phyloP scores from a whole-genome alignment of 1,140 invertebrate species.

The Macrotrachela quadricornifera region DNA sequence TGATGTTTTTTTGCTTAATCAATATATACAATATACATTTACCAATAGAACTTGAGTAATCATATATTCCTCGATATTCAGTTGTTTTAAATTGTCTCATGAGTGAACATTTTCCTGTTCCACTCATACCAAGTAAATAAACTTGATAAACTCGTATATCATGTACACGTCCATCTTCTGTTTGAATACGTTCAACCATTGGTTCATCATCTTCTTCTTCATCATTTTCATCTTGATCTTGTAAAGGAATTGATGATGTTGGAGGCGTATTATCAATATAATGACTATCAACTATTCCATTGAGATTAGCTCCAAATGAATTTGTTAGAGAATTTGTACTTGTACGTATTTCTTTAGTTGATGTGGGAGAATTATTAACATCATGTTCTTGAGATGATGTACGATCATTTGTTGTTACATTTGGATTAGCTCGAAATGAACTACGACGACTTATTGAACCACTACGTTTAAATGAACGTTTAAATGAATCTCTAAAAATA shows the following conservation, averaged over 20 bases:
- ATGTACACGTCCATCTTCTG: too few relatives aligned
- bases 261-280: too few relatives aligned
- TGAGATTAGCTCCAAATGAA: too few relatives aligned
- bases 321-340: too few relatives aligned
- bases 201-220: neutral
- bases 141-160: neutral
- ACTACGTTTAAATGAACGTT: conserved; percentile 5
- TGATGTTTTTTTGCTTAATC: neutral
- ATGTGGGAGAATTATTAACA: too few relatives aligned
- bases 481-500: conserved; percentile 2
- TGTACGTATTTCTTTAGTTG: too few relatives aligned
- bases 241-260: neutral
- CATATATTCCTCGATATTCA: conserved; percentile 8
- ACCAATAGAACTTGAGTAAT: neutral
- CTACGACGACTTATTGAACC: too few relatives aligned
- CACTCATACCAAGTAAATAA: conserved; percentile 2
- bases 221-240: neutral
- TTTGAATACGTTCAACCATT: neutral
- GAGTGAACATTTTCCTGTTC: conserved; percentile 5
- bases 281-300: too few relatives aligned
- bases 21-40: neutral
- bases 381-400: too few relatives aligned
- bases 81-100: conserved; percentile 8
- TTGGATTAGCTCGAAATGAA: too few relatives aligned
- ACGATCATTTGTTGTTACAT: too few relatives aligned